A percentile compares a stretch with the other conserved stretches of the same genome.
Evolutionary conservation across 2,113 vertebrate genomes (phyloP).

Genomic region (Irena cyanogastra): DNA sequence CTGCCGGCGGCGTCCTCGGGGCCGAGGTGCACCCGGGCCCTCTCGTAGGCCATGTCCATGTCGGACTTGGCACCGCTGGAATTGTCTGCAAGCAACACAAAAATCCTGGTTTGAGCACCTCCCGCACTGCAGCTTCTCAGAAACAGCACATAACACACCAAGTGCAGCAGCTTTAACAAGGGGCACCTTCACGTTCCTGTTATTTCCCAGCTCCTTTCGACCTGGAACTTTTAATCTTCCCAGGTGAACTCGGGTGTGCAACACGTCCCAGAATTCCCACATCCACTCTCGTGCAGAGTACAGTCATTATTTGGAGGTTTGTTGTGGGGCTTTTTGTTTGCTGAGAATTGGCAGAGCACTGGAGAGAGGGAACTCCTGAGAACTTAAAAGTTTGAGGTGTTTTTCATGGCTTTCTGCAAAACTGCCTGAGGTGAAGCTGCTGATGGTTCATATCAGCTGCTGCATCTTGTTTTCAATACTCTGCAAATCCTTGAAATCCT

Average conservation of each 20-base stretch:
- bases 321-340: neutral
- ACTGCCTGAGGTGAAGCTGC: neutral
- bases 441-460: neutral
- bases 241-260: neutral
- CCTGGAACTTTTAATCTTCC: neutral
- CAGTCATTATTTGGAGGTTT: neutral
- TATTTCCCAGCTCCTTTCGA: neutral
- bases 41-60: slow-evolving; percentile 71
- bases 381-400: accelerated
- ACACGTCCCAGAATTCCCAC: accelerated
- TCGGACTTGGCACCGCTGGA: slow-evolving; percentile 31
- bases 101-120: neutral
- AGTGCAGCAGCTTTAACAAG: neutral
- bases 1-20: slow-evolving; percentile 61
- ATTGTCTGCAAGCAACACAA: neutral
- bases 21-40: slow-evolving; percentile 17
- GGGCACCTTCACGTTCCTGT: accelerated
- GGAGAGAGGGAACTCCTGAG: neutral
- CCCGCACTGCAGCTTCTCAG: neutral
- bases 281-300: neutral
- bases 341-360: neutral
- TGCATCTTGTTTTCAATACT: accelerated
- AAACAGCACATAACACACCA: accelerated
- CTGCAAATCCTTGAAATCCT: neutral
- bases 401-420: neutral